Evolutionary conservation across 2,797 vertebrate genomes (phyloP).

Genomic region (Benthosema pterotum): DNA sequence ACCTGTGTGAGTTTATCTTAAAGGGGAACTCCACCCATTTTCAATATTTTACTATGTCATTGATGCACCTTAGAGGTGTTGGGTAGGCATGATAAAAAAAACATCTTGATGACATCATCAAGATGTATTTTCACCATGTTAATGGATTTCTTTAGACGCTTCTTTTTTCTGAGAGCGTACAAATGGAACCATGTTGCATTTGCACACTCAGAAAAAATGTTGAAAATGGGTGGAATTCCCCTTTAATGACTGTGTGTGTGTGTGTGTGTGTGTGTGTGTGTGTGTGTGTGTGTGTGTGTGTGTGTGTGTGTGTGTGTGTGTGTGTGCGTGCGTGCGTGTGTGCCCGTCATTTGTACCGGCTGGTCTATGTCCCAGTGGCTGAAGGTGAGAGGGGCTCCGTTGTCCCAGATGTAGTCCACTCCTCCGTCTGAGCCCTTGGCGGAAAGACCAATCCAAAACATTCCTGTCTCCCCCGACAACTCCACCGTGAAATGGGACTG

Average conservation of each 20-base stretch:
- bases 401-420: constrained; percentile 82
- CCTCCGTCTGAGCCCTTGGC: constrained; percentile 66
- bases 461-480: constrained; percentile 63
- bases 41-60: no score
- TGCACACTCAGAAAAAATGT: no score
- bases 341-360: constrained; percentile 74
- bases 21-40: no score
- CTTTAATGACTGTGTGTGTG: not conserved
- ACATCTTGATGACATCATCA: no score
- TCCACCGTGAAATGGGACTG: constrained; percentile 80
- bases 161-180: no score
- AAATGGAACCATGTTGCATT: no score
- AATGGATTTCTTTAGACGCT: no score
- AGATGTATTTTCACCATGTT: no score
- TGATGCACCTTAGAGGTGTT: no score
- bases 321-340: not conserved
- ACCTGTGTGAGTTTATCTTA: no score
- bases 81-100: no score
- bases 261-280: constrained; percentile 1
- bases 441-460: constrained; percentile 82
- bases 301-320: not conserved
- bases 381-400: constrained; percentile 67
- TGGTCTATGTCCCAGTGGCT: constrained; percentile 83
- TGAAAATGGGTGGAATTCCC: no score
- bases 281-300: not conserved